Evolutionary conservation across 2,113 vertebrate genomes (phyloP).

Genomic region (Atrichornis clamosus): DNA sequence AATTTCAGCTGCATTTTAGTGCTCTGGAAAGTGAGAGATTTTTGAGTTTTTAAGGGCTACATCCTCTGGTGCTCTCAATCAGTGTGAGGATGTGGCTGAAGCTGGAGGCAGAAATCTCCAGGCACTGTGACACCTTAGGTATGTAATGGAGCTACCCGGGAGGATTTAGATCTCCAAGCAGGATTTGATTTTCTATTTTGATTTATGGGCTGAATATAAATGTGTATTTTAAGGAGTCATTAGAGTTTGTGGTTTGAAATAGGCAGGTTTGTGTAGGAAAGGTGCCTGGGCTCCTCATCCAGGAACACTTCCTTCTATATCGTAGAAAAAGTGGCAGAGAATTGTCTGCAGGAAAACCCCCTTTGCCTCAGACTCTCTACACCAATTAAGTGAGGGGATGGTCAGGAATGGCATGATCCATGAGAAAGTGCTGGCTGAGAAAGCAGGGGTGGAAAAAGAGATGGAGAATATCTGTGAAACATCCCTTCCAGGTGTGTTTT

Average conservation of each 20-base stretch:
- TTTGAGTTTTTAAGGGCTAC: background rate
- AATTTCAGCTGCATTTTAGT: background rate
- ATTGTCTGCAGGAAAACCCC: background rate
- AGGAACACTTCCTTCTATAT: background rate
- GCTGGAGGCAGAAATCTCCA: background rate
- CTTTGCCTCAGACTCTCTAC: background rate
- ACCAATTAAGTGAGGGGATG: background rate
- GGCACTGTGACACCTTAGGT: background rate
- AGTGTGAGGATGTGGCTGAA: background rate
- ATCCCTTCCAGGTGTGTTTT: background rate
- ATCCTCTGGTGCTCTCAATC: background rate
- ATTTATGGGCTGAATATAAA: background rate
- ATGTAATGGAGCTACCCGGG: background rate
- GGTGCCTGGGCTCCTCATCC: rapidly evolving
- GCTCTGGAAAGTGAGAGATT: background rate
- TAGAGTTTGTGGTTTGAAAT: background rate
- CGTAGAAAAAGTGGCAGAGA: background rate
- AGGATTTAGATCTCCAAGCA: background rate
- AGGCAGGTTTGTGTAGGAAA: background rate
- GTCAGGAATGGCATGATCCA: background rate
- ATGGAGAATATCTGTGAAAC: background rate
- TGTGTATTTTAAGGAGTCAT: background rate
- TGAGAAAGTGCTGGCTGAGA: background rate
- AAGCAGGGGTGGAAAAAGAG: background rate
- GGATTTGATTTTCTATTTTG: background rate